These are phyloP conservation scores for Aphaenogaster rudis DNA, from an alignment of 1,140 invertebrate species.

Conservation along the genomic window DNA sequence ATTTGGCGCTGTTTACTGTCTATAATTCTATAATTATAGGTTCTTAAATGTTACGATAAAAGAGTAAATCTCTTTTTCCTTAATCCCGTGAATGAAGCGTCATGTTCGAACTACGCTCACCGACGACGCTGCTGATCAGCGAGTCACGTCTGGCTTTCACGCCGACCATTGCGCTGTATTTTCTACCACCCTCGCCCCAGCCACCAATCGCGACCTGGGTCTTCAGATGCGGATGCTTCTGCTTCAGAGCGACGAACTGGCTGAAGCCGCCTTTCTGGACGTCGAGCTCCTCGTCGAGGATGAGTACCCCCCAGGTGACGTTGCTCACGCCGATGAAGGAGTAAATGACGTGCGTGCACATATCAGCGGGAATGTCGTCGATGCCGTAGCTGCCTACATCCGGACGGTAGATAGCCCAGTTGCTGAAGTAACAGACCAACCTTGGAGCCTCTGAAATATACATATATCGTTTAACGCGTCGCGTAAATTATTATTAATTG, in stretches of 20 bases:
- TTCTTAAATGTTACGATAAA: not conserved
- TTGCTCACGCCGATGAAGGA: constrained; percentile 96
- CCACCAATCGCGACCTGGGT: constrained; percentile 94
- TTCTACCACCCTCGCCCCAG: constrained; percentile 95
- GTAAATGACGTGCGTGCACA: constrained; percentile 96
- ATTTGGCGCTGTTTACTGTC: not conserved
- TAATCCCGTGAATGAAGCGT: not conserved
- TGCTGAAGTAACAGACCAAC: constrained; percentile 96
- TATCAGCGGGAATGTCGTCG: constrained; percentile 93
- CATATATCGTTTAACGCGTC: not conserved
- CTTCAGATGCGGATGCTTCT: constrained; percentile 92
- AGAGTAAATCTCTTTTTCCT: not conserved
- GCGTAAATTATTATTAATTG: not conserved
- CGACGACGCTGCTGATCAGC: constrained; percentile 92
- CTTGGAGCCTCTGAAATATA: constrained; percentile 78
- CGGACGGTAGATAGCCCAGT: constrained; percentile 96
- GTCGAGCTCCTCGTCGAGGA: constrained; percentile 94
- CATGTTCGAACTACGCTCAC: constrained; percentile 85
- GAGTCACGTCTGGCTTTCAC: constrained; percentile 89
- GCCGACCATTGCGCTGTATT: constrained; percentile 93
- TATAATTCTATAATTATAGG: not conserved
- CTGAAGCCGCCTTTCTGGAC: constrained; percentile 92
- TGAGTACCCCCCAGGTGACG: constrained; percentile 91
- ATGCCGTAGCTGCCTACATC: constrained; percentile 93
- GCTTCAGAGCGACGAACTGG: constrained; percentile 93